A percentile compares a stretch with the other conserved stretches of the same genome.
Conservation (phyloP, 1,140 invertebrate genomes). For the Scaptomyza pallida region DNA sequence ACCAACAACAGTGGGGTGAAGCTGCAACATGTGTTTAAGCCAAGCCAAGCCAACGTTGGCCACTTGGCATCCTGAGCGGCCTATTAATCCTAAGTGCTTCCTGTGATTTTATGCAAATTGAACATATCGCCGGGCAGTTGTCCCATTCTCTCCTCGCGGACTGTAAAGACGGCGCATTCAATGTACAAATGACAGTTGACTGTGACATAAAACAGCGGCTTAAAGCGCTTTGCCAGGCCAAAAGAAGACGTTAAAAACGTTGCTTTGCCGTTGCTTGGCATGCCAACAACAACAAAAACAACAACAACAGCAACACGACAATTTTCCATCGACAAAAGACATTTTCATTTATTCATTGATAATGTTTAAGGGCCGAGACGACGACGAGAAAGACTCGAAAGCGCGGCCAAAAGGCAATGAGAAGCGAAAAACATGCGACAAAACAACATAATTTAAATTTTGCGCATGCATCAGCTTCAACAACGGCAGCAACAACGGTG, state of each 20-base stretch:
- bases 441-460: conserved; percentile 84
- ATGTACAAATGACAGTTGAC: conserved; percentile 81
- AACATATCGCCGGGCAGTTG: conserved; percentile 51
- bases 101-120: conserved; percentile 81
- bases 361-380: conserved; percentile 55
- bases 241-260: conserved; percentile 70
- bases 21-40: conserved; percentile 47
- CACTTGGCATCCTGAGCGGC: conserved; percentile 31
- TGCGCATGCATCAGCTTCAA: conserved; percentile 63
- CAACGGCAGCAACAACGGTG: conserved; percentile 17
- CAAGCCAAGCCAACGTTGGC: conserved; percentile 5
- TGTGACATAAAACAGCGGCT: conserved; percentile 78
- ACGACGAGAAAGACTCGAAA: conserved; percentile 61
- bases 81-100: conserved; percentile 82
- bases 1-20: neutral
- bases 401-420: conserved; percentile 48
- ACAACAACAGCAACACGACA: conserved; percentile 38
- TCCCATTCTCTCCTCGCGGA: conserved; percentile 12
- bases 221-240: conserved; percentile 30
- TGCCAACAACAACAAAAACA: conserved; percentile 32
- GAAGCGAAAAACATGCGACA: conserved; percentile 80
- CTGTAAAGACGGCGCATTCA: conserved; percentile 48
- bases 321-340: conserved; percentile 68
- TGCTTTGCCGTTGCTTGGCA: conserved; percentile 66
- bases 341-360: conserved; percentile 83